phyloP scores from a whole-genome alignment of 2,797 vertebrate species.

The Tiaroga cobitis region DNA sequence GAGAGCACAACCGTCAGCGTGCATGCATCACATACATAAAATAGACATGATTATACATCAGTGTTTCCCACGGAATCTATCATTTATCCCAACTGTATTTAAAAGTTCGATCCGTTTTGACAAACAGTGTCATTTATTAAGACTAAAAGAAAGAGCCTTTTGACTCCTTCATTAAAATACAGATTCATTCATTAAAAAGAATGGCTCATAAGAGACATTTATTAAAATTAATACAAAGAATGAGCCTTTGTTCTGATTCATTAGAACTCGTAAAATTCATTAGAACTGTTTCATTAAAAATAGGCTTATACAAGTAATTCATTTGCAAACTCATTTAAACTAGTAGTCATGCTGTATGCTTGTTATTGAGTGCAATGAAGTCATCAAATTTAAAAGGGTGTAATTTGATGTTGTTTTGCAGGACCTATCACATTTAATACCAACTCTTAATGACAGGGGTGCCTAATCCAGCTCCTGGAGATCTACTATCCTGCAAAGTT shows the following conservation, averaged over 20 bases:
- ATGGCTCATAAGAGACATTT: background rate
- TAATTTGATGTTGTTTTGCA: background rate
- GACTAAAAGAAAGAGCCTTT: background rate
- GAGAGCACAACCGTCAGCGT: background rate
- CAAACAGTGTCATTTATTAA: background rate
- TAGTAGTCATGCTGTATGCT: background rate
- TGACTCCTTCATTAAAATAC: background rate
- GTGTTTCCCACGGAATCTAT: slow-evolving; percentile 2
- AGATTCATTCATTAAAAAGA: background rate
- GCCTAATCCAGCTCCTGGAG: background rate
- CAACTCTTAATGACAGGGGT: too few relatives aligned
- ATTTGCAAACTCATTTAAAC: background rate
- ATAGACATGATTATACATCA: background rate
- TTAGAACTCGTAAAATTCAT: background rate
- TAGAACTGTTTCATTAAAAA: background rate
- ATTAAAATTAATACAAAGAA: background rate
- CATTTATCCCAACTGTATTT: background rate
- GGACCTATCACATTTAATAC: too few relatives aligned
- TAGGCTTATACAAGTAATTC: background rate
- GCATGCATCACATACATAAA: background rate
- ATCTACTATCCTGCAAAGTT: too few relatives aligned
- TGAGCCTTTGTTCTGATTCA: background rate
- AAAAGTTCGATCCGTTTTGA: background rate
- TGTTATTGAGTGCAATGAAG: background rate
- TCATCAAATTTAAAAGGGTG: background rate